Base-by-base conservation (phyloP, 1,140 invertebrate species). In the Camponotus vicinus region DNA sequence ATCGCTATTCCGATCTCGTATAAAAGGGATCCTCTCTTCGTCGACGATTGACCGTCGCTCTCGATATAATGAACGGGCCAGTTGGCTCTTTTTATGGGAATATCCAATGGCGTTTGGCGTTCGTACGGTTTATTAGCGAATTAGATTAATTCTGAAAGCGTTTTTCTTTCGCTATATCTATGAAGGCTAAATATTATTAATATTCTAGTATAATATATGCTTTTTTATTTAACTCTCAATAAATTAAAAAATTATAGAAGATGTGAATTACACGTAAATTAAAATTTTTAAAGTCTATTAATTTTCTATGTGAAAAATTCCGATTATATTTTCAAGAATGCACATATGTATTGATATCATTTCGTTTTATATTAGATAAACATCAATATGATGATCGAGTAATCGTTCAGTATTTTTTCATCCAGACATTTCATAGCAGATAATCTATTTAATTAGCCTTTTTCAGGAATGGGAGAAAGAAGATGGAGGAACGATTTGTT, bases 1-100 rank as follows among this genome's bases (percentile, higher is more conserved):
- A 83, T 77, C 64, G 52, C 70, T 59, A 86, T 87, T 79, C 37
- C 79, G 85, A 88, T 88, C 79, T 87, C 61, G 69, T 66, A 89
- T 49, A 80, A 77, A 76, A 66, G 73, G 73, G 77, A 66, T 61
- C 32, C 18, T 73, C 75, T 69, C 32, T 64, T 57, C 75, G 49
- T 78, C 76, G 32, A 18, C 70, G 34, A 88, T 78, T 79, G 79
- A 79, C 78, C 57, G 85, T 75, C 52, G 69, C 84, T 77, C 85
- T 86, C 67, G 80, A 86, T 37, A 70, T 75, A 77, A 85, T 85
- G 67, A 85, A 87, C 52, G 66, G 61, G 71, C 49, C 80, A 73
- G 79, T 84, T 86, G 79, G 80, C 80, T 87, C 79, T 59, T 83
- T 75, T 76, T 69, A 87, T 63, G 55, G 32, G 57, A 49, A 59